These are phyloP conservation scores for Choreutis nemorana DNA, from an alignment of 2,888 invertebrate genomes.

Conservation along the genomic window DNA sequence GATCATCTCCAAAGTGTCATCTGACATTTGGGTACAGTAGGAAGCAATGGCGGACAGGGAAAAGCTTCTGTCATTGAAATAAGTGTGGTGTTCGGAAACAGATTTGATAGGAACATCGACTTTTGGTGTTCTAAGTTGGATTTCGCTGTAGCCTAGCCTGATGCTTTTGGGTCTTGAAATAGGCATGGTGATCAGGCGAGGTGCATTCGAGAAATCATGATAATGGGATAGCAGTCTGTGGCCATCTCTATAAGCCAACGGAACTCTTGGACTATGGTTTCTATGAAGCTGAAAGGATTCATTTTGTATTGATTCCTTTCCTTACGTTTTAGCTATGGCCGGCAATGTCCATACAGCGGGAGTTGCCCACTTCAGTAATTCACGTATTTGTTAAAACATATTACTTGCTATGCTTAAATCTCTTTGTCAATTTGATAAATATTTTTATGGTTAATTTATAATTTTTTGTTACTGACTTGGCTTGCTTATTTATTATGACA, in stretches of 20 bases:
- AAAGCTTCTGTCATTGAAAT: not conserved
- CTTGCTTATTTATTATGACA: too few relatives aligned
- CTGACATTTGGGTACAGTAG: conserved; percentile 5
- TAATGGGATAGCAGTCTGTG: conserved; percentile 39
- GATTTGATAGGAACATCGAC: not conserved
- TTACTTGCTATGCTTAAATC: too few relatives aligned
- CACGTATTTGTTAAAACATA: too few relatives aligned
- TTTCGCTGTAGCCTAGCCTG: too few relatives aligned
- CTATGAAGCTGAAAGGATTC: conserved; percentile 34
- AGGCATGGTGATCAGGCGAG: conserved; percentile 24
- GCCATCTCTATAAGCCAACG: conserved; percentile 45
- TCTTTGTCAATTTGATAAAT: too few relatives aligned
- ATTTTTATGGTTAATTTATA: too few relatives aligned
- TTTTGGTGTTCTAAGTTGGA: conserved; percentile 2
- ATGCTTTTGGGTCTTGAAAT: too few relatives aligned
- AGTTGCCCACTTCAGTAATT: too few relatives aligned
- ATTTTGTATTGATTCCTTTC: conserved; percentile 15
- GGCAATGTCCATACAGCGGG: too few relatives aligned
- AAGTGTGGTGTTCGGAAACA: conserved; percentile 1
- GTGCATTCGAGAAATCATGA: conserved; percentile 39
- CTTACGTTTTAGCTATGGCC: not conserved
- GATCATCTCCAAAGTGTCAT: conserved; percentile 31
- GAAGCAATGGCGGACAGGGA: not conserved
- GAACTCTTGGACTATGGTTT: conserved; percentile 36
- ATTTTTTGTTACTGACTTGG: too few relatives aligned